phyloP scores from a whole-genome alignment of 2,113 vertebrate species.

The Solea solea region DNA sequence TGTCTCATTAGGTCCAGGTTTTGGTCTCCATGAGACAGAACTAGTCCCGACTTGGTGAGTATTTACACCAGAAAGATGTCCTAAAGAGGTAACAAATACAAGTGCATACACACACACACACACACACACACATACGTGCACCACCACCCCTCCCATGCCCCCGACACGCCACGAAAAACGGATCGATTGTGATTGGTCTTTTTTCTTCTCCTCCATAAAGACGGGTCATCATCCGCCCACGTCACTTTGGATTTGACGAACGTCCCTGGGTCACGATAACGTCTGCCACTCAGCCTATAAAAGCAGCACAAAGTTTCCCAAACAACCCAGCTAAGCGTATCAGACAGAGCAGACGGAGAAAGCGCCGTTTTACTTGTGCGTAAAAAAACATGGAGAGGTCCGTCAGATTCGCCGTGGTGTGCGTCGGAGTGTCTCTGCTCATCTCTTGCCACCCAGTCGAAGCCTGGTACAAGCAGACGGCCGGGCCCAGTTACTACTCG shows the following conservation, averaged over 20 bases:
- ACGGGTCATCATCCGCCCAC: slow-evolving; percentile 68
- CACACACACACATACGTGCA: slow-evolving; percentile 20
- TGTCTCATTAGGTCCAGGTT: no score
- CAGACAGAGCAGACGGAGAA: not conserved
- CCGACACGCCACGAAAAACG: slow-evolving; percentile 24
- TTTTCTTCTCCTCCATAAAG: slow-evolving; percentile 40
- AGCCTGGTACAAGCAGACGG: slow-evolving; percentile 85
- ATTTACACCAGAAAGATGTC: no score
- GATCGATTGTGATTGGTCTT: slow-evolving; percentile 56
- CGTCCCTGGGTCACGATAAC: slow-evolving; percentile 61
- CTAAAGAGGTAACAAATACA: no score
- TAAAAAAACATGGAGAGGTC: slow-evolving; percentile 72
- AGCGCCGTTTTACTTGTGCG: slow-evolving; percentile 18
- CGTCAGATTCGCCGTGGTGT: slow-evolving; percentile 64
- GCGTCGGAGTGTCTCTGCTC: slow-evolving; percentile 81
- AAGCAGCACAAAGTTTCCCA: slow-evolving; percentile 64
- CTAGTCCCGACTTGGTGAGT: no score
- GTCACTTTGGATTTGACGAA: slow-evolving; percentile 71
- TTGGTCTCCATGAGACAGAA: no score
- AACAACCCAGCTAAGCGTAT: slow-evolving; percentile 42
- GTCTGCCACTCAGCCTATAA: slow-evolving; percentile 68
- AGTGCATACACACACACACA: slow-evolving; percentile 4
- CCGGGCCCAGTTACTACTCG: slow-evolving; percentile 82
- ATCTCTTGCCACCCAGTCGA: slow-evolving; percentile 75
- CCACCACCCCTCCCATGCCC: not conserved